Evolutionary conservation across 1,140 invertebrate species (phyloP).

Genomic region (Sitodiplosis mosellana): DNA sequence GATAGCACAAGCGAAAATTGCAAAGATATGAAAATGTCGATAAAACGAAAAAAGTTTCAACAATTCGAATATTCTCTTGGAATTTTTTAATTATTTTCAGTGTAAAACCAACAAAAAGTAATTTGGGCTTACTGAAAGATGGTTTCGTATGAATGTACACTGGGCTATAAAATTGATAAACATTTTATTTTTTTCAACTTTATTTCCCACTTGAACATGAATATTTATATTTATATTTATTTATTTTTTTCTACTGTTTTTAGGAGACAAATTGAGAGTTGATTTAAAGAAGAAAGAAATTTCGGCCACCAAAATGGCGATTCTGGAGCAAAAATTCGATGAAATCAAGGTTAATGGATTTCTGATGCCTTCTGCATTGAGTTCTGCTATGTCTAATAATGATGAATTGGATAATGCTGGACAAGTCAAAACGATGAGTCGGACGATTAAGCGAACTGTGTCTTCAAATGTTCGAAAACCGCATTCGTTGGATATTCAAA

Average conservation of each 20-base stretch:
- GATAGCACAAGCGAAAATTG: too few relatives aligned
- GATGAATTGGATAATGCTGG: slow-evolving; percentile 18
- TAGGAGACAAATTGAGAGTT: slow-evolving; percentile 54
- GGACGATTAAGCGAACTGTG: slow-evolving; percentile 17
- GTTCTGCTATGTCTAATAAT: slow-evolving; percentile 7
- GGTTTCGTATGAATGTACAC: too few relatives aligned
- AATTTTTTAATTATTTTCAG: too few relatives aligned
- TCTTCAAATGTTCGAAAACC: slow-evolving; percentile 8
- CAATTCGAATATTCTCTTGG: too few relatives aligned
- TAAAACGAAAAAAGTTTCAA: too few relatives aligned
- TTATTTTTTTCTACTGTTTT: neutral
- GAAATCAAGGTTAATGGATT: slow-evolving; percentile 63
- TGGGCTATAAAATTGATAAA: too few relatives aligned
- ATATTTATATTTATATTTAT: neutral
- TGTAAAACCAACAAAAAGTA: too few relatives aligned
- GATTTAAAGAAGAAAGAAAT: slow-evolving; percentile 69
- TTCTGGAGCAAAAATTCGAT: slow-evolving; percentile 70
- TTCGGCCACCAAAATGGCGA: slow-evolving; percentile 58
- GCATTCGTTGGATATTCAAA: slow-evolving; percentile 1
- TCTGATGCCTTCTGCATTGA: slow-evolving; percentile 46
- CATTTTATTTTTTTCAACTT: neutral
- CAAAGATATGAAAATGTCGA: too few relatives aligned
- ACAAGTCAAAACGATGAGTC: slow-evolving; percentile 14
- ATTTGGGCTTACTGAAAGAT: too few relatives aligned
- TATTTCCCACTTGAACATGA: neutral